Percentiles rank a stretch among this genome's conserved stretches.
Conservation (phyloP, 2,113 vertebrate species). For the Solenodon paradoxus region DNA sequence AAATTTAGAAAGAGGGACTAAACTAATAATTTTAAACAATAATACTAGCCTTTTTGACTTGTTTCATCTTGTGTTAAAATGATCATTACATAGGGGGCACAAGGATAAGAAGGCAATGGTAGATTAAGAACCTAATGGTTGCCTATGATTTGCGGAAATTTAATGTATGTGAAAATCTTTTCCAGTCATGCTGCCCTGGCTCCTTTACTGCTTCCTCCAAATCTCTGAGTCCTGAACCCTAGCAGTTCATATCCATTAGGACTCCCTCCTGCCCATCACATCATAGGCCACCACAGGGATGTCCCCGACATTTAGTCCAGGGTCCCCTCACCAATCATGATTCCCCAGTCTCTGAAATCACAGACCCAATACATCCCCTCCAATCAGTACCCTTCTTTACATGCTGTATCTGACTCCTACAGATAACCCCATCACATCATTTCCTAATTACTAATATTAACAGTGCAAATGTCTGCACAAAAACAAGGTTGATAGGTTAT, state of each 20-base stretch:
- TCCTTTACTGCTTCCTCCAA: neutral
- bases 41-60: neutral
- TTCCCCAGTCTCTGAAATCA: neutral
- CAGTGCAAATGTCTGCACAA: no score
- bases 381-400: neutral
- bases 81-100: neutral
- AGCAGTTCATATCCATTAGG: neutral
- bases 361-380: neutral
- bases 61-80: neutral
- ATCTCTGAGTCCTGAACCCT: neutral
- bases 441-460: neutral
- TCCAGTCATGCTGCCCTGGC: neutral
- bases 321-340: neutral
- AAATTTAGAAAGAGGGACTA: neutral
- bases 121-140: neutral
- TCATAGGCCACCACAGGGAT: neutral
- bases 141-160: neutral
- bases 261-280: neutral
- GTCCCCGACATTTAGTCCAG: neutral
- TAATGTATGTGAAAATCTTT: neutral
- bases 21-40: conserved; percentile 21
- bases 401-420: neutral
- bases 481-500: no score
- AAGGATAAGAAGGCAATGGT: neutral
- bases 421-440: neutral